These are phyloP conservation scores for Leucophenga montana DNA, from an alignment of 2,888 invertebrate species.

Conservation along the genomic window DNA sequence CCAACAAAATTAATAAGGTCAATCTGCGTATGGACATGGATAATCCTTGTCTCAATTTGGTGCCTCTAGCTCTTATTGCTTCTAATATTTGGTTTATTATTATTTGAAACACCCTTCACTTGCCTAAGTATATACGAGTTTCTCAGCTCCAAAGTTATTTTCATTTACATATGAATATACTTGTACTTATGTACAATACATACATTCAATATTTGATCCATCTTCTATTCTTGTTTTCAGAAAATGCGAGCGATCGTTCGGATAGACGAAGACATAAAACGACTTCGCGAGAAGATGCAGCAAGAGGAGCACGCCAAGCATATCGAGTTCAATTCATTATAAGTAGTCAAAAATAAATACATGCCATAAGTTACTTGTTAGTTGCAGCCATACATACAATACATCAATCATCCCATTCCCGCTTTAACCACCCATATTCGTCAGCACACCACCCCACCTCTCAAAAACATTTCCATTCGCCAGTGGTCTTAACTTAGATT, in stretches of 20 bases:
- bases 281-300: conserved; percentile 86
- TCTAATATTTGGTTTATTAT: no score
- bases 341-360: conserved; percentile 34
- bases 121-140: no score
- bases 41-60: no score
- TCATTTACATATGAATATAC: no score
- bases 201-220: not conserved
- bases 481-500: conserved; percentile 21
- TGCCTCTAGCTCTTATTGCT: no score
- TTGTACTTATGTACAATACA: no score
- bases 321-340: conserved; percentile 63
- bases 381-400: not conserved
- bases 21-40: no score
- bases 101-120: no score
- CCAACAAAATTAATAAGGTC: no score
- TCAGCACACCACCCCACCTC: no score
- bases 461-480: not conserved
- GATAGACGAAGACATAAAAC: conserved; percentile 87
- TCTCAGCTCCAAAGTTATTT: no score
- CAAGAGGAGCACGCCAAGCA: conserved; percentile 73
- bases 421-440: no score
- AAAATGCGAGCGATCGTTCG: conserved; percentile 88
- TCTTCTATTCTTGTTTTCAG: conserved; percentile 74
- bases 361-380: conserved; percentile 15
- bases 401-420: not conserved